A percentile compares a stretch with the other conserved stretches of the same genome.
Conservation (phyloP, 2,888 invertebrate species). For the Ommatoiulus sabulosus region DNA sequence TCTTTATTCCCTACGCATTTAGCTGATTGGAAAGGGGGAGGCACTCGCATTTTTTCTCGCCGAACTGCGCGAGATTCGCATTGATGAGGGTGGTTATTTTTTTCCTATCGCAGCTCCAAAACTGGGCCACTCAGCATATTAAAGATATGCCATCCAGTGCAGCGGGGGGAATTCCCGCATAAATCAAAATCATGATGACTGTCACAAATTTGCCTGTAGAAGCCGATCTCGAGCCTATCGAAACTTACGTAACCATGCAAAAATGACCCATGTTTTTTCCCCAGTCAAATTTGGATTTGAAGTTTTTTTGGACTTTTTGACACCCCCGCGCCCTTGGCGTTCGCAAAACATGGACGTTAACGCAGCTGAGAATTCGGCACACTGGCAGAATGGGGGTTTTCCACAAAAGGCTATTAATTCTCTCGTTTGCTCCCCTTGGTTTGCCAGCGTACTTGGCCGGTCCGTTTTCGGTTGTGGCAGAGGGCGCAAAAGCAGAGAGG, state of each 20-base stretch:
- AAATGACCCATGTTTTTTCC: neutral
- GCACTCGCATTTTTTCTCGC: neutral
- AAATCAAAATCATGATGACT: slow-evolving; percentile 17
- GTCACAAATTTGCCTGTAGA: neutral
- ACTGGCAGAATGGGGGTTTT: slow-evolving; percentile 11
- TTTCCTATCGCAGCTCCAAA: neutral
- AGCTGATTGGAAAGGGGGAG: slow-evolving; percentile 21
- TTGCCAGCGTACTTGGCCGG: neutral
- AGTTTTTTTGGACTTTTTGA: neutral
- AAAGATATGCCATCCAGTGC: neutral
- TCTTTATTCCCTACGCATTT: neutral
- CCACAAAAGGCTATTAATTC: slow-evolving; percentile 43
- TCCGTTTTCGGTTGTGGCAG: neutral
- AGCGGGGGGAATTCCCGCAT: neutral
- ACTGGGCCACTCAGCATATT: slow-evolving; percentile 7
- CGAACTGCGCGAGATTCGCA: neutral
- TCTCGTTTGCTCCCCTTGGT: neutral
- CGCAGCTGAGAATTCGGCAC: slow-evolving; percentile 3
- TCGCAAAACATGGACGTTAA: neutral
- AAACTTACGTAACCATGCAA: too few species aligned
- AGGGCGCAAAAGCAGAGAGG: neutral
- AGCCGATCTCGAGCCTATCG: neutral
- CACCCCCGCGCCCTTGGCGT: neutral
- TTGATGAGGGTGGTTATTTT: neutral
- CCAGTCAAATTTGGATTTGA: too few species aligned